phyloP scores from a whole-genome alignment of 2,888 invertebrate genomes.

The Teleogryllus oceanicus region DNA sequence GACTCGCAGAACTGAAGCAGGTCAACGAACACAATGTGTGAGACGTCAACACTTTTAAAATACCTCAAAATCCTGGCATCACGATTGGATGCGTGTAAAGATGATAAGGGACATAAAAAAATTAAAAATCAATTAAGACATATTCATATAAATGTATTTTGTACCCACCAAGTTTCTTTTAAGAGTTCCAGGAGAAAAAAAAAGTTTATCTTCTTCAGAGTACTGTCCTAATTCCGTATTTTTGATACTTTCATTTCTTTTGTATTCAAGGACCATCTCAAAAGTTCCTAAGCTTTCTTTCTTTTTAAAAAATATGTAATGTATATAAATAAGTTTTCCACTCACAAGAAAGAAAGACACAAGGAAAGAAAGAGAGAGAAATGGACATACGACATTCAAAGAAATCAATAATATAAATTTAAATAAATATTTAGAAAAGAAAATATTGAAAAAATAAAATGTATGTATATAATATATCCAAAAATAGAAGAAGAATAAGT shows the following conservation, averaged over 20 bases:
- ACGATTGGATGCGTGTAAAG: constrained; percentile 54
- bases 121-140: constrained; percentile 44
- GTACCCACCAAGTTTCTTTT: constrained; percentile 32
- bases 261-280: constrained; percentile 81
- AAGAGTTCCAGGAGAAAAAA: constrained; percentile 46
- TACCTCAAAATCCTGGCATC: constrained; percentile 85
- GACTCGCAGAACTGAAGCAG: constrained; percentile 26
- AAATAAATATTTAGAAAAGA: constrained; percentile 18
- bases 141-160: constrained; percentile 32
- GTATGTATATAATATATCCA: constrained; percentile 21
- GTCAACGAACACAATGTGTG: constrained; percentile 28
- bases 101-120: constrained; percentile 54
- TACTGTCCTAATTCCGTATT: not conserved
- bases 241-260: constrained; percentile 23
- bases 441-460: constrained; percentile 36
- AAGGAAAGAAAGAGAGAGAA: constrained; percentile 43
- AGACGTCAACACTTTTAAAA: constrained; percentile 45
- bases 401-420: constrained; percentile 39
- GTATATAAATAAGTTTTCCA: constrained; percentile 36
- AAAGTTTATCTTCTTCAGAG: constrained; percentile 38
- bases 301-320: constrained; percentile 33
- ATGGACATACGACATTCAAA: constrained; percentile 48
- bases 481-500: constrained; percentile 33
- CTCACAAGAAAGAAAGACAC: constrained; percentile 44
- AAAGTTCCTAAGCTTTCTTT: constrained; percentile 72